Base-by-base conservation (phyloP, 1,140 invertebrate genomes). In the Tetranychus urticae region DNA sequence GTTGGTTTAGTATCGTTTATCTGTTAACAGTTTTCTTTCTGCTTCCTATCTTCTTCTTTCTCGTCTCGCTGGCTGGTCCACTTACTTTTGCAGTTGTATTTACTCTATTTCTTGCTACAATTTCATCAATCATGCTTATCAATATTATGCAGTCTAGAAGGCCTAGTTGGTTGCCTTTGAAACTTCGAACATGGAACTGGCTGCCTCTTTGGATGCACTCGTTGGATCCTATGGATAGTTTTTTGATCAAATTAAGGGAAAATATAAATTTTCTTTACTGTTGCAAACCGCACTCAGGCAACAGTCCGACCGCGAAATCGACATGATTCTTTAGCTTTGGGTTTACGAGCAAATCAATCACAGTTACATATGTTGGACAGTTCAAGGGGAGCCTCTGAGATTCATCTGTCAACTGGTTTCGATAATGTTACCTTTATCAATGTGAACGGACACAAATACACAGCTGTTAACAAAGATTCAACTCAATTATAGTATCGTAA, bases 1-100 rank as follows among this genome's bases (percentile, higher is more conserved):
- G 77, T 42, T 79, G 78, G 78, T 81, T 80, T 68, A 73, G 77
- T 4, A 66, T 79, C 8, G 59, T 77, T 0, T 81, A 81, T 66
- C 66, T 81, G 13, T 34, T 79, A 0, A 5, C 70, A 2, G 71
- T 78, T 67, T 81, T 80, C 65, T 69, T 79, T 39, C 2, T 76
- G 0, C 62, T 80, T 5, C 79, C 79, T 23, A 36, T 60, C 1
- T 35, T 72, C 3, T 69, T 78, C 7, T 76, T 79, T 63, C 70
- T 65, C 12, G 65, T 79, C 1, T 77, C 69, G 10, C 57, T 68
- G 31, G 67, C 68, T 58, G 68, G 74, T 60, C 62, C 63, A 1
- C 35, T 64, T 35, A 65, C 64, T 12, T 64, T 69, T 3, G 62
- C 37, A 6, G 66, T 77, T 5, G 65, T 68, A 13, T 63, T 69